Evolutionary conservation across 2,797 vertebrate species (phyloP), one percentile per base, ranked within the genome.

Genomic region (Rhinoraja longicauda): DNA sequence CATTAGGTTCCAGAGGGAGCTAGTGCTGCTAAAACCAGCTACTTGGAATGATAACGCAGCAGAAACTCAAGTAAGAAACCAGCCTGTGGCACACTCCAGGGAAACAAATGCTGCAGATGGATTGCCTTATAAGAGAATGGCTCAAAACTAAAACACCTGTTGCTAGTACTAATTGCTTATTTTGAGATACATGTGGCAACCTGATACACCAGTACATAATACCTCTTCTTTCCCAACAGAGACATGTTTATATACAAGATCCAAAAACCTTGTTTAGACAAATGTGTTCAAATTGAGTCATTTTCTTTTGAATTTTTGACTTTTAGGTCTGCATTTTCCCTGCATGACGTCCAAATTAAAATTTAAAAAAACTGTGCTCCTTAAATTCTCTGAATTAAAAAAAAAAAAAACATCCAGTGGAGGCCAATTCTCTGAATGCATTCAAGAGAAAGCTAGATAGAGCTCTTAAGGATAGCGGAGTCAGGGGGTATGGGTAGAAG

Each of bases 91-190:
- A 88, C 57, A 64, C 84, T 36, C 84, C 62, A 67, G 84, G 82
- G 84, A 88, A 67, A 62, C 59, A 36, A 67, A 36, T 67, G 19
- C 59, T 67, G 9, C 59, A 45, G 67, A 88, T n/a, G 21, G 59
- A 36, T 88, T n/a, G 6, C 84, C 84, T 88, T 88, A 88, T 64
- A 88, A 36, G 84, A 88, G 84, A 88, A 88, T 19, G 17, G 59
- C 1, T 67, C 84, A 67, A 88, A 64, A 62, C 29, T 64, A 67
- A 88, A 64, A 64, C 84, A 88, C 62, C 84, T 88, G 84, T 88
- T 88, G n/a, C 84, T 88, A 19, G 62, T 53, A 67, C 59, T 88
- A 67, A 88, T 64, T 36, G 21, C 62, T 36, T 88, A 88, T 88
- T 88, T n/a, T 67, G n/a, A n/a, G 84, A 88, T 32, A 32, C n/a